Base-by-base conservation (phyloP, 2,113 vertebrate genomes). In the Mus musculus region DNA sequence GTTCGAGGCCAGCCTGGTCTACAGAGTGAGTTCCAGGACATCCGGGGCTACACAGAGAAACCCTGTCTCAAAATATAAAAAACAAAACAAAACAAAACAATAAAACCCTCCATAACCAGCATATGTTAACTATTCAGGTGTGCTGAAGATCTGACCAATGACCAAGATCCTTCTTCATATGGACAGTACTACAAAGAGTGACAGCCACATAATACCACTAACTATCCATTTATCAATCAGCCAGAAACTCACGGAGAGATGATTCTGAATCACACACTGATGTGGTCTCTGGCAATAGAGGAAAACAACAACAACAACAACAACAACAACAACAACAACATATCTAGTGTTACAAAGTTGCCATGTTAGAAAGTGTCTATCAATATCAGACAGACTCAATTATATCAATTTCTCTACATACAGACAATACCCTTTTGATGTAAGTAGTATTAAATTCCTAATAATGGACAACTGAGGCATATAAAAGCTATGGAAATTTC, bases 401-500 rank as follows among this genome's bases (percentile, higher is more conserved):
- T 49, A 49, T 49, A 5, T 49, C 42, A 88, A n/a, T 39, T 20
- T 67, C 52, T 92, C 84, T 77, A 67, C 5, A 76, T 39, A 6
- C 7, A 88, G 17, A n/a, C 11, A 82, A n/a, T 33, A 56, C 82
- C n/a, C 7, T n/a, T 89, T 81, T 69, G 52, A 65, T 46, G 10
- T 6, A 93, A 52, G 26, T 61, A 30, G 67, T 69, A n/a, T 3
- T 19, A 59, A n/a, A 92, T 80, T 91, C 78, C 65, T 22, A 94
- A 24, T 42, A 89, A 78, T 56, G 59, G 46, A 39, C 86, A 92
- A 95, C 3, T 24, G 30, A 89, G 26, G 24, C 63, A 82, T 36
- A 80, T 9, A 94, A 73, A 95, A 42, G 19, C 73, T 86, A 95
- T 39, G 14, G 52, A 89, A 90, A 42, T 93, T 90, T 59, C 22